Percentiles rank a stretch among this genome's conserved stretches.
phyloP scores from a whole-genome alignment of 2,888 invertebrate genomes.

The Yponomeuta evonymella region DNA sequence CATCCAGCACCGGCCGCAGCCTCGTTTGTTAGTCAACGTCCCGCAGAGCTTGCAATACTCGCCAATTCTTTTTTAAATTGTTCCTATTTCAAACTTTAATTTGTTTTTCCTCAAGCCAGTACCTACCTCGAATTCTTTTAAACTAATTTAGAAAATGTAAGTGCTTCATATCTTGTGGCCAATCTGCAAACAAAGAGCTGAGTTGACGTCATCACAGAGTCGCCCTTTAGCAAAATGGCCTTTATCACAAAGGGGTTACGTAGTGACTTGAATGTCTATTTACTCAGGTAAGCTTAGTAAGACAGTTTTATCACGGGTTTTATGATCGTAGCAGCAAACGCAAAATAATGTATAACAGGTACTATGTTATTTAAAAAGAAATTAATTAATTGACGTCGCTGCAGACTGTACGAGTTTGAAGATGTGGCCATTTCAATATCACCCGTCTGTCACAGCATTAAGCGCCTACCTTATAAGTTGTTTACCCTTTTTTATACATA shows the following conservation, averaged over 20 bases:
- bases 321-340: not conserved
- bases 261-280: not conserved
- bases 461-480: no score
- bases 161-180: slow-evolving; percentile 1
- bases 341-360: not conserved
- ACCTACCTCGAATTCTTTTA: not conserved
- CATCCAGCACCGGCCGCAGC: slow-evolving; percentile 16
- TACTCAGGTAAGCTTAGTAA: not conserved
- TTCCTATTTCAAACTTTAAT: not conserved
- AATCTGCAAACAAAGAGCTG: slow-evolving; percentile 1
- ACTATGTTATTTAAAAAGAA: not conserved
- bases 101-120: not conserved
- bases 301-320: not conserved
- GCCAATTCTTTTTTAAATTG: not conserved
- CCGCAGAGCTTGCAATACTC: slow-evolving; percentile 1
- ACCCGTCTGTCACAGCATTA: no score
- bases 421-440: not conserved
- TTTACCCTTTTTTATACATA: no score
- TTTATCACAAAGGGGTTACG: not conserved
- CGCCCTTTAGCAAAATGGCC: not conserved
- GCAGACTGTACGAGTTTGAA: not conserved
- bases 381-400: not conserved
- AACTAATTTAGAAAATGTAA: slow-evolving; percentile 2
- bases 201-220: not conserved
- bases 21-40: slow-evolving; percentile 2